Conservation (phyloP, 2,888 invertebrate species). For the Ectemnius cavifrons region DNA sequence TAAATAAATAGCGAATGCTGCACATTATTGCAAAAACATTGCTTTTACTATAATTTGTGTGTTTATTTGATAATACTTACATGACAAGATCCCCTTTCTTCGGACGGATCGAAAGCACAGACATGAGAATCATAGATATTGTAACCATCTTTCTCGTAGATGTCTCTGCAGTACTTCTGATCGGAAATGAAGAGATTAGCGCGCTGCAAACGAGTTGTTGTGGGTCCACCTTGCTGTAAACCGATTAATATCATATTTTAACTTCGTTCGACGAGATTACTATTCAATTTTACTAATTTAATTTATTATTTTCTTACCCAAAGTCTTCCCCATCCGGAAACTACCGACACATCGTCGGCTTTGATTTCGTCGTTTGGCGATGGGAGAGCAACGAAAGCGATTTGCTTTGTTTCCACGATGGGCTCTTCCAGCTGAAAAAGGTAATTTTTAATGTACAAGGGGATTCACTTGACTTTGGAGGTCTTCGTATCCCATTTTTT, state of each 20-base stretch:
- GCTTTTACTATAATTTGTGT: background rate
- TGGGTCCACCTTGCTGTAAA: constrained; percentile 56
- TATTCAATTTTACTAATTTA: background rate
- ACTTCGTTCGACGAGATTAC: too few relatives aligned
- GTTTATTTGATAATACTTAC: constrained; percentile 29
- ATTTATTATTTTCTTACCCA: constrained; percentile 41
- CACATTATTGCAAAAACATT: background rate
- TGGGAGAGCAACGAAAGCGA: constrained; percentile 77
- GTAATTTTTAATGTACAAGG: background rate
- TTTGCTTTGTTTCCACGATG: background rate
- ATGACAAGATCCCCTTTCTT: constrained; percentile 51
- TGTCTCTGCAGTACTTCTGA: constrained; percentile 76
- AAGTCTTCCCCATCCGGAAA: constrained; percentile 69
- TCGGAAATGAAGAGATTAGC: constrained; percentile 80
- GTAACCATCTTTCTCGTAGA: constrained; percentile 29
- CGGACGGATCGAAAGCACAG: constrained; percentile 44
- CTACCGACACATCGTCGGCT: constrained; percentile 48
- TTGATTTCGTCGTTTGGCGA: constrained; percentile 60
- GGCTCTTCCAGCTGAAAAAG: constrained; percentile 17
- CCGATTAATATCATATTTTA: background rate
- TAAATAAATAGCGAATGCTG: too few relatives aligned
- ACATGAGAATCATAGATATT: constrained; percentile 44
- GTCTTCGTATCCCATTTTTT: too few relatives aligned
- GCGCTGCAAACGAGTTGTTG: constrained; percentile 76
- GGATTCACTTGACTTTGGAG: too few relatives aligned